Percentiles rank a stretch among this genome's conserved stretches.
Conservation (phyloP, 2,888 invertebrate species). For the Patella ulyssiponensis region DNA sequence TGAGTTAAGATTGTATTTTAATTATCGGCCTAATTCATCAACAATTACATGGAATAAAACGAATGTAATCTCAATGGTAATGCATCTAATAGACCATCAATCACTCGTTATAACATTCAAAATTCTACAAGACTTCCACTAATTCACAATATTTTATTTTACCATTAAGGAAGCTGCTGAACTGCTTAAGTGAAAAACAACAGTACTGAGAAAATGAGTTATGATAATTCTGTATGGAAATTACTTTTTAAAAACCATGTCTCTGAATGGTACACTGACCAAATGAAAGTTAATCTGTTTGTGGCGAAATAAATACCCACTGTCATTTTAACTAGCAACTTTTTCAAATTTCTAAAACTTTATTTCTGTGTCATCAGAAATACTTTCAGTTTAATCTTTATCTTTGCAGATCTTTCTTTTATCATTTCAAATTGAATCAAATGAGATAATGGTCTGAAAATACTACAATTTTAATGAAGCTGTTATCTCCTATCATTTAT, state of each 20-base stretch:
- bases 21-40: not conserved
- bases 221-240: not conserved
- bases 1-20: not conserved
- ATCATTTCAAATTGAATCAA: too few species aligned
- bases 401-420: too few species aligned
- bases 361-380: too few species aligned
- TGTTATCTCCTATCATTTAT: too few species aligned
- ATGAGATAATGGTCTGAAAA: too few species aligned
- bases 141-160: not conserved
- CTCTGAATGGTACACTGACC: not conserved
- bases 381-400: too few species aligned
- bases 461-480: too few species aligned
- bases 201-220: not conserved
- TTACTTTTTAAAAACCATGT: not conserved
- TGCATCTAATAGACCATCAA: not conserved
- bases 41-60: not conserved
- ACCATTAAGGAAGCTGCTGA: not conserved
- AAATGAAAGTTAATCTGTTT: not conserved
- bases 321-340: not conserved
- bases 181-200: constrained; percentile 13
- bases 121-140: not conserved
- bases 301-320: not conserved
- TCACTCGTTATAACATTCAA: not conserved
- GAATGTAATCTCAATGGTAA: not conserved
- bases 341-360: not conserved